Conservation (phyloP, 2,113 vertebrate species). For the Stictonetta naevosa region DNA sequence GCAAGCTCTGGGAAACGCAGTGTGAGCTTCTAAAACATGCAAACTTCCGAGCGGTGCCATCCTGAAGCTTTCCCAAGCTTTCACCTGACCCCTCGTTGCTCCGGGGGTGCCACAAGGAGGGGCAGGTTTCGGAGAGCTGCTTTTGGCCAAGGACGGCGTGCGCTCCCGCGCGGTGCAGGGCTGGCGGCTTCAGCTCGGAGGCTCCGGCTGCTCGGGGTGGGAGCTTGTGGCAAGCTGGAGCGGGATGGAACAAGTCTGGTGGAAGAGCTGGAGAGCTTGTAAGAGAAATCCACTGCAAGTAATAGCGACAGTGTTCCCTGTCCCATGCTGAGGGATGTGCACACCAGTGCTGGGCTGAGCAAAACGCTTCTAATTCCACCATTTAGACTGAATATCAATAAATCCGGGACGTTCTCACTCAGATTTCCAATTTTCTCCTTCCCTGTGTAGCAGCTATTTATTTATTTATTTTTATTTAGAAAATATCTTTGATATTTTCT, state of each 20-base stretch:
- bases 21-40: not conserved
- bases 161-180: fast-evolving
- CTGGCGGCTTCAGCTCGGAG: not conserved
- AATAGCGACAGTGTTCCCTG: not conserved
- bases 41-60: not conserved
- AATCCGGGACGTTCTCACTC: not conserved
- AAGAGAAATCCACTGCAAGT: not conserved
- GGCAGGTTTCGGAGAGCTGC: not conserved
- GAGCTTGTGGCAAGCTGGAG: not conserved
- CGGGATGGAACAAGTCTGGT: not conserved
- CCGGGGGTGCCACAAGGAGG: fast-evolving
- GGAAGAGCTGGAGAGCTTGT: not conserved
- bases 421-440: not conserved
- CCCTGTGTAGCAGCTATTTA: not conserved
- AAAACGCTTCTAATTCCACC: not conserved
- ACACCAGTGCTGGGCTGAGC: fast-evolving
- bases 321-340: not conserved
- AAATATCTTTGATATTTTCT: not conserved
- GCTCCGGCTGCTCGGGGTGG: not conserved
- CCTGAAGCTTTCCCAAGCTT: not conserved
- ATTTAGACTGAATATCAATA: not conserved
- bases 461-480: too few species aligned
- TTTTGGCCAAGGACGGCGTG: fast-evolving
- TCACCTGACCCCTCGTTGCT: not conserved
- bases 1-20: not conserved